Evolutionary conservation across 2,888 invertebrate genomes (phyloP), one percentile per base, ranked within the genome.

Genomic region (Drosophila lacicola): DNA sequence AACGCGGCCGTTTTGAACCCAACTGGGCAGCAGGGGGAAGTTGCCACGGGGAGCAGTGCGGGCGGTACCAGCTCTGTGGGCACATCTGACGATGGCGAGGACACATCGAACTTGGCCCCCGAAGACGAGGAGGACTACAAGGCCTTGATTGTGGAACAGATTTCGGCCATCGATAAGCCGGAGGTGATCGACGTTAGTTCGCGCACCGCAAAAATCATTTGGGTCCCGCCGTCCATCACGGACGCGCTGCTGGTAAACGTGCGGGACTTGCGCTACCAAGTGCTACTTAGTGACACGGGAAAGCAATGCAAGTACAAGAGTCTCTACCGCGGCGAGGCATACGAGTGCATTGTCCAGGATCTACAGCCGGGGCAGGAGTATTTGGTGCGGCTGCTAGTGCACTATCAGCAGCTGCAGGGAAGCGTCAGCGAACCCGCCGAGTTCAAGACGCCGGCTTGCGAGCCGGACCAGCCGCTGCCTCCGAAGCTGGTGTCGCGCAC

Each of bases 321-420:
- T 71, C 96, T 97, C 77, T 97, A 97, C 91, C 96, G 95, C 81
- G 97, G 97, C 49, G 93, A 94, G 76, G 95, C 96, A 34, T 94
- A 95, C 63, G 95, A 96, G 46, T 96, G 96, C 93, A 95, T 96
- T 82, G 95, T 98, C 72, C 95, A 96, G 91, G 97, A 97, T 92
- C 93, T 98, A 87, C 95, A 95, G 91, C 97, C 98, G 13, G 97
- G 96, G n/a, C 96, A 96, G 90, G 96, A 97, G 91, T 98, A 97
- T 93, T 95, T 96, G 68, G 95, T 97, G 80, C 96, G 96, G 88
- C 93, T 96, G 76, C 96, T 96, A 92, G 96, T 96, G 80, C 91
- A 92, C 76, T 93, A 96, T 73, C 96, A 97, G 77, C 95, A 95
- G 90, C 91, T 96, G 72, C 95, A 95, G 74, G 97, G 97, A 55